Conservation (phyloP, 2,797 vertebrate genomes). For the Xiphophorus birchmanni region DNA sequence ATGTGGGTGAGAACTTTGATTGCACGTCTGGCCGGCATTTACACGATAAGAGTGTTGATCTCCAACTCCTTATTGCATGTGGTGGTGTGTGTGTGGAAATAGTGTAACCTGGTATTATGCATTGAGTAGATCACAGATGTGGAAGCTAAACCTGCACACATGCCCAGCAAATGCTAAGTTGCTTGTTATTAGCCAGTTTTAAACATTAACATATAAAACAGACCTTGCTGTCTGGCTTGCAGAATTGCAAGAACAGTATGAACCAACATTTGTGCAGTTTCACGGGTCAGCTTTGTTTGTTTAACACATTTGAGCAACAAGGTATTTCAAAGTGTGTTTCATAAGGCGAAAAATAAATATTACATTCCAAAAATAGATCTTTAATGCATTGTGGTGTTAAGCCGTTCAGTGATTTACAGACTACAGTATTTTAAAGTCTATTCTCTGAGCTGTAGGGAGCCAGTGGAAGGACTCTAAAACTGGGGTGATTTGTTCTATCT, state of each 20-base stretch:
- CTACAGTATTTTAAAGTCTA: background rate
- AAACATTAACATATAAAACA: background rate
- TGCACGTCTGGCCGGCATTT: slow-evolving; percentile 38
- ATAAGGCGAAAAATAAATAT: background rate
- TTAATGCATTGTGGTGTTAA: background rate
- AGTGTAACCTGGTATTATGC: slow-evolving; percentile 31
- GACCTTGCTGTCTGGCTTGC: background rate
- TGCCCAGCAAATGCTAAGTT: background rate
- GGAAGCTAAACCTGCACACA: slow-evolving; percentile 9
- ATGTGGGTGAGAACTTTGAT: slow-evolving; percentile 64
- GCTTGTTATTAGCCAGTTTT: background rate
- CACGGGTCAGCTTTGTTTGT: background rate
- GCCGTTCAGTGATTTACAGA: background rate
- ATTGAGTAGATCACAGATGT: slow-evolving; percentile 53
- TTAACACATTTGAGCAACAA: background rate
- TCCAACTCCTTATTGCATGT: slow-evolving; percentile 42
- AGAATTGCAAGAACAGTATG: background rate
- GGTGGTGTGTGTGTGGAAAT: slow-evolving; percentile 28
- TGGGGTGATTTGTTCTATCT: background rate
- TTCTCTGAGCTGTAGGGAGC: background rate
- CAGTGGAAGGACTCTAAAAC: background rate
- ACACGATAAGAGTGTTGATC: slow-evolving; percentile 64
- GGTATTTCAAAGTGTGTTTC: background rate
- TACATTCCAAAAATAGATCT: background rate
- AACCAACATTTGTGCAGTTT: background rate